phyloP scores from a whole-genome alignment of 1,140 invertebrate genomes.

The Magallana ariakensis region DNA sequence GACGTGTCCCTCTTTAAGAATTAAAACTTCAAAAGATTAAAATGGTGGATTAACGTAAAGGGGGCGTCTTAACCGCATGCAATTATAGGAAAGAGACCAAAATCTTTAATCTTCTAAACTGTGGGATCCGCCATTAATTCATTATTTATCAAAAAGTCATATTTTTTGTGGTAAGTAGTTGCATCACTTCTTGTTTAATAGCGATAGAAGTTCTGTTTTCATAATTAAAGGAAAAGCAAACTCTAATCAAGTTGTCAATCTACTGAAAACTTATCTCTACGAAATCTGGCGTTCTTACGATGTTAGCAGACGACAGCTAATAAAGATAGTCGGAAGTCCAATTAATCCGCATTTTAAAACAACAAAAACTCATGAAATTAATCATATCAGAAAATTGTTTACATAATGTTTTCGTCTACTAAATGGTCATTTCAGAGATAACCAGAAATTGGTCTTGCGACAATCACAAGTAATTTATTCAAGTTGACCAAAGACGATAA shows the following conservation, averaged over 20 bases:
- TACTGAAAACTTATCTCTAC: conserved; percentile 29
- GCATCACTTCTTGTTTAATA: not conserved
- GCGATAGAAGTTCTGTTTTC: not conserved
- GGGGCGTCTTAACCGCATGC: conserved; percentile 22
- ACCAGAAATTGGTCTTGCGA: conserved; percentile 39
- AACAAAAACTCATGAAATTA: conserved; percentile 47
- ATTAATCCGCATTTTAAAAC: conserved; percentile 54
- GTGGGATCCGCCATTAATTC: not conserved
- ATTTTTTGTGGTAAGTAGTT: not conserved
- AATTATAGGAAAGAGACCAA: not conserved
- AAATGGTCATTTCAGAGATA: conserved; percentile 51
- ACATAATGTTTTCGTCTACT: conserved; percentile 18
- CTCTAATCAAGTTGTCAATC: conserved; percentile 20
- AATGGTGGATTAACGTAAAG: not conserved
- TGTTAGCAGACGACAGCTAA: conserved; percentile 49
- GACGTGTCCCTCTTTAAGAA: conserved; percentile 11
- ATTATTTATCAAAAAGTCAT: not conserved
- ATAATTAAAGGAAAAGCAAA: not conserved
- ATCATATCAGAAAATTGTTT: conserved; percentile 52
- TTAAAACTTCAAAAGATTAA: conserved; percentile 38
- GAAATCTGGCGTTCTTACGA: conserved; percentile 40
- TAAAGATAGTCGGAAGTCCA: conserved; percentile 53
- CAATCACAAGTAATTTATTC: conserved; percentile 31
- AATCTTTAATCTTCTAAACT: not conserved
- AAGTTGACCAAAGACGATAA: conserved; percentile 48